Conservation (phyloP, 2,888 invertebrate genomes). For the Mesorhabditis sp. region DNA sequence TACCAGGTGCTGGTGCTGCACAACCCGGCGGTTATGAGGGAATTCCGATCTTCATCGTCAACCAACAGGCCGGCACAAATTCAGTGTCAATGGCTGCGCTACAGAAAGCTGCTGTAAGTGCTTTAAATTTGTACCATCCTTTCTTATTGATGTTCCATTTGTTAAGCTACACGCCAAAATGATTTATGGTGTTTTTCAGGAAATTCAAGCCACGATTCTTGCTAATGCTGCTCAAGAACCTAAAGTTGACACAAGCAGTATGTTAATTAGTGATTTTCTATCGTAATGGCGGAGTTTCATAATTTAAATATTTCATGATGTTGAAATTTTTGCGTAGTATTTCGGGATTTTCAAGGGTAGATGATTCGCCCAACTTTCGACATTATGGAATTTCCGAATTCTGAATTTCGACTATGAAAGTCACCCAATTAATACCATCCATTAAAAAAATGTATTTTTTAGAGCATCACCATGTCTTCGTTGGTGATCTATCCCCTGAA, state of each 20-base stretch:
- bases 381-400: background rate
- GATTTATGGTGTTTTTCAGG: constrained; percentile 61
- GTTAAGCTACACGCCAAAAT: background rate
- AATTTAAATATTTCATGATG: no score
- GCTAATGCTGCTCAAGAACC: constrained; percentile 76
- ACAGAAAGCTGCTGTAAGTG: constrained; percentile 27
- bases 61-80: constrained; percentile 19
- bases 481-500: constrained; percentile 96
- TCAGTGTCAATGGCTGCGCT: constrained; percentile 27
- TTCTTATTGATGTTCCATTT: background rate
- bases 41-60: constrained; percentile 34
- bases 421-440: no score
- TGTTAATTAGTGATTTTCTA: constrained; percentile 45
- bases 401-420: constrained; percentile 9
- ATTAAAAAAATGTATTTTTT: constrained; percentile 16
- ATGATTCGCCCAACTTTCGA: background rate
- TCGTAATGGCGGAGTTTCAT: constrained; percentile 6
- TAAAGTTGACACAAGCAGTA: constrained; percentile 75
- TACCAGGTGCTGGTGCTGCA: background rate
- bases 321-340: no score
- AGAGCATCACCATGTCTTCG: constrained; percentile 97
- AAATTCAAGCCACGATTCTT: constrained; percentile 99
- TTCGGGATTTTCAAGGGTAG: no score
- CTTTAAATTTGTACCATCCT: no score
- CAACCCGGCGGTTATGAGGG: constrained; percentile 24